phyloP scores from a whole-genome alignment of 2,113 vertebrate genomes.

The Cyphomyrus plagiostoma region DNA sequence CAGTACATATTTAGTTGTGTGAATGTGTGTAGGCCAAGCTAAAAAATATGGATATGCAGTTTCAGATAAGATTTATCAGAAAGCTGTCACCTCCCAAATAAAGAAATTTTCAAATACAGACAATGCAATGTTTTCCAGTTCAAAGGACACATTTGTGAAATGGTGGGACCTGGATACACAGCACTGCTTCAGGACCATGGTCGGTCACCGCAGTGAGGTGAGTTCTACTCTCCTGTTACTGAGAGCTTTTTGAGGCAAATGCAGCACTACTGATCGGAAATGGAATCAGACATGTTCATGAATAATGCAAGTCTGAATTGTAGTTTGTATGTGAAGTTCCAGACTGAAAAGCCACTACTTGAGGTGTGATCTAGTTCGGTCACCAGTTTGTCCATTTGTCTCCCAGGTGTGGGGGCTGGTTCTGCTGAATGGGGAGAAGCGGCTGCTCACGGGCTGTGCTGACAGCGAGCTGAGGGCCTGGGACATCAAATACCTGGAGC shows the following conservation, averaged over 20 bases:
- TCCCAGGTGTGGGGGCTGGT: slow-evolving; percentile 86
- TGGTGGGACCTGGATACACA: slow-evolving; percentile 98
- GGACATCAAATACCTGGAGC: slow-evolving; percentile 70
- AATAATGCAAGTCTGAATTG: background rate
- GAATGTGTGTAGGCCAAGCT: background rate
- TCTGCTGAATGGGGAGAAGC: slow-evolving; percentile 71
- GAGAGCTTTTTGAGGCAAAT: background rate
- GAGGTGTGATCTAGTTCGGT: background rate
- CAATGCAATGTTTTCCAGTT: slow-evolving; percentile 52
- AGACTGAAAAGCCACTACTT: background rate
- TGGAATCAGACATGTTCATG: background rate
- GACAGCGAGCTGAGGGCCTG: slow-evolving; percentile 93
- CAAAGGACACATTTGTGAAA: slow-evolving; percentile 89
- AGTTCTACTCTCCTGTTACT: background rate
- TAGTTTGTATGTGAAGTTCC: background rate
- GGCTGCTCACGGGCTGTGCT: slow-evolving; percentile 79
- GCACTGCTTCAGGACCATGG: slow-evolving; percentile 94
- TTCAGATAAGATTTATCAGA: background rate
- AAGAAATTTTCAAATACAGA: background rate
- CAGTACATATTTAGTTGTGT: background rate
- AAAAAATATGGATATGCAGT: background rate
- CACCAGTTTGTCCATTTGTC: slow-evolving; percentile 20
- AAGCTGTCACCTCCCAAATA: background rate
- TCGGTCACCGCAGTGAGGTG: slow-evolving; percentile 92
- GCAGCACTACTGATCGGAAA: background rate